Conservation (phyloP, 2,797 vertebrate species). For the Oreochromis grahami region DNA sequence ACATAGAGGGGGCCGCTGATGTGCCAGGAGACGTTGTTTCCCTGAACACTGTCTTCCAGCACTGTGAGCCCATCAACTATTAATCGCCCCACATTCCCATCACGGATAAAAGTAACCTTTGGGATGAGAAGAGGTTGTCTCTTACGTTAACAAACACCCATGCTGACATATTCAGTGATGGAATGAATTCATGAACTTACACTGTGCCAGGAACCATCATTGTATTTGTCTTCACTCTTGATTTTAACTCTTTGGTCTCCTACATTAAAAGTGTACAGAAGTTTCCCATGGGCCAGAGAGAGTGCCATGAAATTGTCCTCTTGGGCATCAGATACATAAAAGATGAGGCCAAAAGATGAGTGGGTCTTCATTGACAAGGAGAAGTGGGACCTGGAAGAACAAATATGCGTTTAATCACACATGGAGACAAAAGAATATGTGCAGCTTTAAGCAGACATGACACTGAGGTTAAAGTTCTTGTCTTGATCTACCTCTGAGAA, state of each 20-base stretch:
- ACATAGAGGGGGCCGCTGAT: slow-evolving; percentile 84
- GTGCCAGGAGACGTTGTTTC: slow-evolving; percentile 68
- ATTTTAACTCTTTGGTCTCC: slow-evolving; percentile 83
- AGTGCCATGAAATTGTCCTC: slow-evolving; percentile 89
- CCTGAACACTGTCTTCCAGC: slow-evolving; percentile 75
- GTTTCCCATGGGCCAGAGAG: slow-evolving; percentile 84
- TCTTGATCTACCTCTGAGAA: slow-evolving; percentile 77
- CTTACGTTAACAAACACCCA: neutral
- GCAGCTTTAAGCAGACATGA: neutral
- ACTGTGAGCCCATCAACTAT: slow-evolving; percentile 85
- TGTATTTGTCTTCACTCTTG: slow-evolving; percentile 85
- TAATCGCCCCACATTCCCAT: slow-evolving; percentile 80
- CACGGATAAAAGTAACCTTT: slow-evolving; percentile 85
- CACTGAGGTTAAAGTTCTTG: neutral
- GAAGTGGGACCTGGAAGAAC: slow-evolving; percentile 82
- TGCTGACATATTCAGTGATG: neutral
- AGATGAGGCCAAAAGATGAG: slow-evolving; percentile 88
- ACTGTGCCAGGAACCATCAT: slow-evolving; percentile 88
- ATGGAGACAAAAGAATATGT: neutral
- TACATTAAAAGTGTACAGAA: slow-evolving; percentile 86
- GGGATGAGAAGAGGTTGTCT: neutral
- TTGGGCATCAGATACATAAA: slow-evolving; percentile 84
- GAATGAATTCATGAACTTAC: slow-evolving; percentile 71
- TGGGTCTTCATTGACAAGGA: slow-evolving; percentile 89
- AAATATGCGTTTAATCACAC: neutral